Base-by-base conservation (phyloP, 2,113 vertebrate genomes). In the Dendropsophus ebraccatus region DNA sequence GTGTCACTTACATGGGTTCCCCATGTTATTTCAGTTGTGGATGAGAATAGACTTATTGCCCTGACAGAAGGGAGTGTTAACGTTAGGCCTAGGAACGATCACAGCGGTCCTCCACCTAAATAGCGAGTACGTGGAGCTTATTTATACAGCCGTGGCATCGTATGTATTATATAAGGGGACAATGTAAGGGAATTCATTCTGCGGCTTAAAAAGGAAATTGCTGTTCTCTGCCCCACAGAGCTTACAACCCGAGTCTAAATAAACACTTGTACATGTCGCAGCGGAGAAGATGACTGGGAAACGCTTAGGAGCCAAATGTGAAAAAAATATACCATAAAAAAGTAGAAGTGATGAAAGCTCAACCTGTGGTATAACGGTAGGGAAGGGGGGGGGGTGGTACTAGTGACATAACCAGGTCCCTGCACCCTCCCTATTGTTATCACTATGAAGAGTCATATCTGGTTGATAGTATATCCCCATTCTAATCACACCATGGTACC, bases 1-100 rank as follows among this genome's bases (percentile, higher is more conserved):
- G 67, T 70, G 67, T 70, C 67, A 21, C 67, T 30, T 37, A 32
- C 32, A 30, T 12, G 32, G 67, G 32, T 23, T 70, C 17, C 67
- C 67, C 19, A 3, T 70, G 67, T 70, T 70, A 70, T 70, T 70
- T 70, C 67, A 70, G 67, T 70, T 70, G 67, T 37, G 67, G 32
- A 37, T 41, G 9, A 70, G 67, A 41, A 70, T 23, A 70, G 67
- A 37, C 32, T 23, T 21, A 23, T 41, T 70, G 67, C 32, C 14
- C 41, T 19, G 19, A 41, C 67, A 70, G 17, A 41, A 23, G 4
- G 67, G 67, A 70, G 32, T 13, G 19, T 37, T 41, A 37, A 21
- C 67, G 35, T 70, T 30, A 70, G 23, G 67, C 32, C 67, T 10
- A 4, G 17, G 21, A 70, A 21, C 35, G 67, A 70, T 70, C 67